Conservation (phyloP, 2,797 vertebrate genomes). For the Myotis planiceps region DNA sequence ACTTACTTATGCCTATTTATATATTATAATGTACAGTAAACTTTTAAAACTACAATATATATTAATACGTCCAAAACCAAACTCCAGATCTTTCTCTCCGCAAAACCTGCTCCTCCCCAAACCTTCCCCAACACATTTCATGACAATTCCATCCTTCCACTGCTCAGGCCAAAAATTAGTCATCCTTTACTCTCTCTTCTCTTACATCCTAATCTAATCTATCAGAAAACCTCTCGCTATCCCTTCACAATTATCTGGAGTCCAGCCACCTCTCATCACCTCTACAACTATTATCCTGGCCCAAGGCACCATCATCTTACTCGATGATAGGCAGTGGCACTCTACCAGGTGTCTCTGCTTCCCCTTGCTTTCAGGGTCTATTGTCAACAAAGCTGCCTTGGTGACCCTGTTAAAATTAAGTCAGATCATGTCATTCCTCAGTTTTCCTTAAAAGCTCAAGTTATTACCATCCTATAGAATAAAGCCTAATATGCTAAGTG, state of each 20-base stretch:
- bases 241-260: background rate
- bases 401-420: background rate
- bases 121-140: background rate
- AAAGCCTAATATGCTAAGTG: too few species aligned
- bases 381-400: background rate
- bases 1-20: background rate
- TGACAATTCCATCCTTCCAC: background rate
- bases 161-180: background rate
- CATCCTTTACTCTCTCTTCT: background rate
- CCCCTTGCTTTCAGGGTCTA: background rate
- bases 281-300: background rate
- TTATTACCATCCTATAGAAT: background rate
- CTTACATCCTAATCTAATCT: background rate
- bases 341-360: background rate
- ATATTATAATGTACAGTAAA: background rate
- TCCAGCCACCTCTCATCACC: background rate
- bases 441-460: background rate
- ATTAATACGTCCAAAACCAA: constrained; percentile 7
- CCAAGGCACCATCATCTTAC: background rate
- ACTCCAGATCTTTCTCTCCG: background rate
- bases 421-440: background rate
- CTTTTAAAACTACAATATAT: background rate
- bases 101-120: background rate
- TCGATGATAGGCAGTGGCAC: background rate
- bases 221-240: background rate